phyloP scores from a whole-genome alignment of 2,888 invertebrate genomes.

The Hydropsyche betteni region DNA sequence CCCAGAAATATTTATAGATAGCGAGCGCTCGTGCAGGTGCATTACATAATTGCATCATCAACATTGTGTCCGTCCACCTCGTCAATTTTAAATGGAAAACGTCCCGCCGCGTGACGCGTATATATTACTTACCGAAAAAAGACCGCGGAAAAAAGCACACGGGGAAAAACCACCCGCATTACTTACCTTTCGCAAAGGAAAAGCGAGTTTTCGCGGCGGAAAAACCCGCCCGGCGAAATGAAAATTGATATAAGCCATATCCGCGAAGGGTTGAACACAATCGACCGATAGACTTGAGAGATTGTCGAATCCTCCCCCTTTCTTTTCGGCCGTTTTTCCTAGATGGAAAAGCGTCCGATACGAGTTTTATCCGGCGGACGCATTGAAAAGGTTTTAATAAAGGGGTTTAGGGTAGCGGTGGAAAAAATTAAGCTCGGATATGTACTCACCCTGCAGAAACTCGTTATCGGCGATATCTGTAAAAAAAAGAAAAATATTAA shows the following conservation, averaged over 20 bases:
- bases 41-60: background rate
- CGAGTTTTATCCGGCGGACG: background rate
- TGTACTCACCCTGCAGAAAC: slow-evolving; percentile 83
- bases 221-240: slow-evolving; percentile 17
- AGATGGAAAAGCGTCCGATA: background rate
- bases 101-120: slow-evolving; percentile 1
- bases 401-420: background rate
- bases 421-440: background rate
- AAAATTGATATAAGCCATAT: slow-evolving; percentile 40
- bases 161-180: too few species aligned
- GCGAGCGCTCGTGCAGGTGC: too few species aligned
- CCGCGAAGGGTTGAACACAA: slow-evolving; percentile 22
- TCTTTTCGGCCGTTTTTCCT: background rate
- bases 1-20: too few species aligned
- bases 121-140: background rate
- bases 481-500: slow-evolving; percentile 58
- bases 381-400: slow-evolving; percentile 12
- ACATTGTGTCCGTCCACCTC: slow-evolving; percentile 10
- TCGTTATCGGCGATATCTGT: slow-evolving; percentile 86
- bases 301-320: slow-evolving; percentile 18
- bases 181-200: background rate
- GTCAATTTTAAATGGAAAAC: slow-evolving; percentile 23
- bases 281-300: slow-evolving; percentile 32
- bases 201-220: background rate
- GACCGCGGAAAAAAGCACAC: too few species aligned